Conservation (phyloP, 2,113 vertebrate genomes). For the Gymnarchus niloticus region DNA sequence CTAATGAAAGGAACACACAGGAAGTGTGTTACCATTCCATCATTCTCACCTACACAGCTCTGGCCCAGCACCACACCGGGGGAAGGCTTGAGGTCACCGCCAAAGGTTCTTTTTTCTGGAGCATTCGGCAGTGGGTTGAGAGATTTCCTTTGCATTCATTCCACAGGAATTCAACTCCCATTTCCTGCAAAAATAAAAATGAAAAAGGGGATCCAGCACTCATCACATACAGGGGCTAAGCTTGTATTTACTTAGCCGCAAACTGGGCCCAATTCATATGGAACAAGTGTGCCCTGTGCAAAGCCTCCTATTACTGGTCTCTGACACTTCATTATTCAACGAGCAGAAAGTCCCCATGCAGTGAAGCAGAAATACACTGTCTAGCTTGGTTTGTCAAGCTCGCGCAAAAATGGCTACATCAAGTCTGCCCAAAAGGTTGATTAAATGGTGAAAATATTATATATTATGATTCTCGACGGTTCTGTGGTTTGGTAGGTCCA, state of each 20-base stretch:
- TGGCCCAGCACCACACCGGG: constrained; percentile 74
- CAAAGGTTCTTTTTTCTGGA: constrained; percentile 45
- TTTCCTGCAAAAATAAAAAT: constrained; percentile 72
- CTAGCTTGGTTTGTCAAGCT: constrained; percentile 45
- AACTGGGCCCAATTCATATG: constrained; percentile 67
- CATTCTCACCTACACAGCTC: constrained; percentile 96
- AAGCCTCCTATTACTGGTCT: constrained; percentile 62
- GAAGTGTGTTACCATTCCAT: constrained; percentile 99
- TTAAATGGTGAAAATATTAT: neutral
- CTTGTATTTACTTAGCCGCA: constrained; percentile 71
- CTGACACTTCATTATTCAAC: constrained; percentile 69
- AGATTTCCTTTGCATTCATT: constrained; percentile 91
- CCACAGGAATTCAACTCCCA: constrained; percentile 84
- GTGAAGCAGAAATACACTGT: constrained; percentile 41
- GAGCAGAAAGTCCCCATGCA: constrained; percentile 42
- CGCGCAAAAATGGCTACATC: constrained; percentile 29
- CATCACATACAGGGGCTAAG: constrained; percentile 55
- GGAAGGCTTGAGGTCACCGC: constrained; percentile 72
- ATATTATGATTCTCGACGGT: neutral
- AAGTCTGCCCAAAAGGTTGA: neutral
- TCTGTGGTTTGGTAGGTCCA: neutral
- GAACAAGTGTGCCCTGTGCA: constrained; percentile 69
- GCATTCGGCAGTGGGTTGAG: constrained; percentile 66
- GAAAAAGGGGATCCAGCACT: constrained; percentile 43
- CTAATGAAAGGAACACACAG: constrained; percentile 99